phyloP scores from a whole-genome alignment of 2,113 vertebrate species.

The Hippolais icterina region DNA sequence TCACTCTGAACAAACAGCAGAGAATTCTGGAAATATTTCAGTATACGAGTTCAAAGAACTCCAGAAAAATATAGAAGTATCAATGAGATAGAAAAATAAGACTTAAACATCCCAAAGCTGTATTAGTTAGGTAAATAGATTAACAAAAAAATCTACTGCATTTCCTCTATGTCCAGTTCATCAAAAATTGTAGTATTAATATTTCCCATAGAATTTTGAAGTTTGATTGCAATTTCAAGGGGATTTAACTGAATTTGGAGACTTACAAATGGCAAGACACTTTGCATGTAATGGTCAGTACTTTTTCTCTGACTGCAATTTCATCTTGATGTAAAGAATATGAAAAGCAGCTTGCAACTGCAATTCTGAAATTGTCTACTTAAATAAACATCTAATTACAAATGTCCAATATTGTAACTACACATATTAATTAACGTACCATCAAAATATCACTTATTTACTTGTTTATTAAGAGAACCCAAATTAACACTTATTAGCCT shows the following conservation, averaged over 20 bases:
- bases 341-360: neutral
- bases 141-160: neutral
- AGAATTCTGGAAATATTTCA: neutral
- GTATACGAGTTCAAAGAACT: neutral
- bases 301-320: neutral
- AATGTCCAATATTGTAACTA: neutral
- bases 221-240: neutral
- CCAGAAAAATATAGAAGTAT: neutral
- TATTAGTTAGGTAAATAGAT: neutral
- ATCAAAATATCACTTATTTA: neutral
- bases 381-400: neutral
- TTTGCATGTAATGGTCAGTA: neutral
- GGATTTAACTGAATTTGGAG: neutral
- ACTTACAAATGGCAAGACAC: neutral
- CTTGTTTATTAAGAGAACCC: neutral
- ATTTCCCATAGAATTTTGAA: neutral
- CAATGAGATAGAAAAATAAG: neutral
- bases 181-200: neutral
- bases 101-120: neutral
- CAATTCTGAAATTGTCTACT: neutral
- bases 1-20: neutral
- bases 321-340: neutral
- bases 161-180: neutral
- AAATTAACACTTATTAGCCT: neutral
- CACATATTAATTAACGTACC: neutral